Base-by-base conservation (phyloP, 1,140 invertebrate genomes). In the Araneus ventricosus region DNA sequence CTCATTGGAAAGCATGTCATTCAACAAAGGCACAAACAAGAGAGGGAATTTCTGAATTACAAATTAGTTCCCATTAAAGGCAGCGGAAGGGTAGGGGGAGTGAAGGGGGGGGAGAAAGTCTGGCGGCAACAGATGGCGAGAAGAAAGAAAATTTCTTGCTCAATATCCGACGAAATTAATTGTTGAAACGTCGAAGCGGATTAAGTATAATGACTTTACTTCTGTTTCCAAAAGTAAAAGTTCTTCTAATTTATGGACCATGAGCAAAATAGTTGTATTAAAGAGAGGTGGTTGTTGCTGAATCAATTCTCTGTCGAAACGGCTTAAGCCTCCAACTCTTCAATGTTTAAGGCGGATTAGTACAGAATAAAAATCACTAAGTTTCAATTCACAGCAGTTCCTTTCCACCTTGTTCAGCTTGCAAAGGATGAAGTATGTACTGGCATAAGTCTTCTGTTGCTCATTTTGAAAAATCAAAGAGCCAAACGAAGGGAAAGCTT, bases 101-200 rank as follows among this genome's bases (percentile, higher is more conserved):
- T 22, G 24, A 41, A 41, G 30, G 37, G 79, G 41, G 79, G 75
- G 88, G 37, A n/a, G 41, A 27, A 84, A 84, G 34, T 52, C 8
- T 52, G n/a, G 82, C 39, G 89, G 89, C 79, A 91, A 91, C 89
- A 91, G 89, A 91, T 91, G 89, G 89, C 20, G 30, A 30, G 37
- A 22, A 79, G 37, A 84, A 82, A 82, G 57, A 91, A 91, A 91
- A 91, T 84, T 91, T 91, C 89, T 84, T 91, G 75, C 80, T 67
- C 79, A 82, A 91, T 84, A 91, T 84, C 67, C 79, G 89, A 20
- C 89, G 45, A 91, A 91, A 91, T 91, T 91, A 91, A 91, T 91
- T 91, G 89, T 91, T 57, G 57, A 61, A 59, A 82, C 75, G 89
- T 52, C 37, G 45, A 84, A 57, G 80, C 52, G 57, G 59, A 91